Percentiles rank a stretch among this genome's conserved stretches.
These are phyloP conservation scores for Nowickia ferox DNA, from an alignment of 2,888 invertebrate genomes.

Conservation along the genomic window DNA sequence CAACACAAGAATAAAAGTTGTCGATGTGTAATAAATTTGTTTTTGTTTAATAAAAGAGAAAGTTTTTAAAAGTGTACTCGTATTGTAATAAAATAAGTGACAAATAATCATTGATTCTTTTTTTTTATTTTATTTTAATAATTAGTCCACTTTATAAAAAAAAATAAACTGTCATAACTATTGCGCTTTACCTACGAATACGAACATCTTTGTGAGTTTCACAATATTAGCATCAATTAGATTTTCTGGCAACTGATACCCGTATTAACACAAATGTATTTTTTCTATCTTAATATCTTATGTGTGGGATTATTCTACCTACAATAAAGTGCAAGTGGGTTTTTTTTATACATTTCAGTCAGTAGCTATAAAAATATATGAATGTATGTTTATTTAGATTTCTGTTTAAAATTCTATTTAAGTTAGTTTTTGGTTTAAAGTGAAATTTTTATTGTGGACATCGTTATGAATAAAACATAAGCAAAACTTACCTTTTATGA, in stretches of 20 bases:
- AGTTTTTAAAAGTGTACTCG: not conserved
- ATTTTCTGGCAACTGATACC: constrained; percentile 10
- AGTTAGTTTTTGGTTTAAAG: constrained; percentile 37
- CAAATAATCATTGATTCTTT: not conserved
- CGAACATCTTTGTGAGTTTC: not conserved
- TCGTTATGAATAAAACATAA: not conserved
- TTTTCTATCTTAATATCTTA: constrained; percentile 22
- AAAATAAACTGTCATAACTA: not conserved
- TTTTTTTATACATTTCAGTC: not conserved
- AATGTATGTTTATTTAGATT: constrained; percentile 4
- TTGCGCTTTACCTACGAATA: not conserved
- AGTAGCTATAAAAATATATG: constrained; percentile 3
- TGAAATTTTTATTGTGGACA: constrained; percentile 49
- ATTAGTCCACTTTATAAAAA: constrained; percentile 1
- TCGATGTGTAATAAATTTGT: no score
- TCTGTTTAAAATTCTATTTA: constrained; percentile 54
- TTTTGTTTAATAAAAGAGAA: not conserved
- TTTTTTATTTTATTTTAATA: constrained; percentile 6
- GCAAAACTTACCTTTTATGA: constrained; percentile 54
- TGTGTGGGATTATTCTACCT: constrained; percentile 38
- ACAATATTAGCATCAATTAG: not conserved
- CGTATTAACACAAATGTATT: not conserved
- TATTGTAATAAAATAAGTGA: not conserved
- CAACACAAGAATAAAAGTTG: no score
- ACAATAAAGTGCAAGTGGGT: constrained; percentile 34